Evolutionary conservation across 2,113 vertebrate species (phyloP), one percentile per base, ranked within the genome.

Genomic region (Perccottus glenii): DNA sequence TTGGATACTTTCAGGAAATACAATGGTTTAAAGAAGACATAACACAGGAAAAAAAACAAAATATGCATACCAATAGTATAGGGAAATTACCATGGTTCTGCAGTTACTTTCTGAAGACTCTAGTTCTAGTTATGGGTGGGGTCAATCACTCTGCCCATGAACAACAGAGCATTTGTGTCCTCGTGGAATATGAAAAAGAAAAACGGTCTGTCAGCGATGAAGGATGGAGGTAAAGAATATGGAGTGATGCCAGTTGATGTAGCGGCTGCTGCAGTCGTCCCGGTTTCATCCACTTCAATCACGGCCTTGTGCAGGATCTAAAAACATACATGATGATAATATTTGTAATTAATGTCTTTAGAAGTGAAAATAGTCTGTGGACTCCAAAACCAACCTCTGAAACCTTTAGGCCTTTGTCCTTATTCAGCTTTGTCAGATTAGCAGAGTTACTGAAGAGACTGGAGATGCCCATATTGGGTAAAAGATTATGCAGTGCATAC

Each of bases 111-210:
- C 27, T 11, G 52, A 12, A 38, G 35, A 14, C 27, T 38, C 35
- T 4, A 7, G n/a, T 53, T 47, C 57, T 89, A 90, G 4, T 67
- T 69, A 65, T 83, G 77, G 42, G 91, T 93, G 73, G 96, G 96
- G 77, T 96, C 89, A 57, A 93, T 93, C 43, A 98, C 93, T 65
- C 96, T 94, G 44, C 96, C 96, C 91, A 96, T 93, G 81, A 98
- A 98, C 7, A 97, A 74, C 67, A 98, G 81, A 44, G 88, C 89
- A 75, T 91, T 94, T 32, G 93, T 94, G 47, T 63, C 88, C 79
- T 97, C 95, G 43, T 98, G 94, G 65, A 95, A 96, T 73, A 98
- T 95, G 80, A 96, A 93, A 70, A 97, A 96, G 61, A 97, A 94
- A 76, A 97, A 96, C 0, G 96, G 96, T 44, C 88, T 89, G 80